Conservation (phyloP, 1,140 invertebrate genomes). For the Diorhabda carinulata region DNA sequence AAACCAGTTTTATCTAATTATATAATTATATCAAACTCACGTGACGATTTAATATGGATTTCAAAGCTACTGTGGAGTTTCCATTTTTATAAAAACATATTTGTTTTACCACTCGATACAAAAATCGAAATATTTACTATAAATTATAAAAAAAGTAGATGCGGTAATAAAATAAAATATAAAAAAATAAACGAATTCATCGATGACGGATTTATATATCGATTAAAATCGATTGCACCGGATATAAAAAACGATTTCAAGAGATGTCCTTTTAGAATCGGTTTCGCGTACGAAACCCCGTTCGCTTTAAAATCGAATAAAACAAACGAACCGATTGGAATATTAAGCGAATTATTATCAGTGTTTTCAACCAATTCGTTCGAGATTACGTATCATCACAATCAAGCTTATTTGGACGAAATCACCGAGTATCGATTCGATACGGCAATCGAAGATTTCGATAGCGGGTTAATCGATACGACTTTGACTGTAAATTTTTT, state of each 20-base stretch:
- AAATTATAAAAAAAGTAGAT: neutral
- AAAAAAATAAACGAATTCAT: neutral
- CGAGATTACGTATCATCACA: neutral
- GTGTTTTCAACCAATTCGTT: neutral
- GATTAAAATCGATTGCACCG: neutral
- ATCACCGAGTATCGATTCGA: neutral
- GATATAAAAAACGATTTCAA: neutral
- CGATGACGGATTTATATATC: neutral
- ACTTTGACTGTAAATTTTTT: neutral
- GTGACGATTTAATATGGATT: neutral
- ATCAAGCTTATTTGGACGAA: neutral
- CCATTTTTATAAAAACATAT: neutral
- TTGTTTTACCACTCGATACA: neutral
- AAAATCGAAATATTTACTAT: neutral
- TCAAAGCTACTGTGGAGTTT: neutral
- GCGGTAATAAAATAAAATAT: neutral
- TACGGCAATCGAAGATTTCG: neutral
- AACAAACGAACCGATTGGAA: too few species aligned
- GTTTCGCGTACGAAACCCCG: neutral
- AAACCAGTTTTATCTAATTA: neutral
- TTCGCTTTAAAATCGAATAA: neutral
- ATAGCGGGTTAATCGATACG: neutral
- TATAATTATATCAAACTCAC: neutral
- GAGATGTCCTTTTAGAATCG: neutral
- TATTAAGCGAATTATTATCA: too few species aligned